phyloP scores from a whole-genome alignment of 2,888 invertebrate genomes.

The Stenotaenia linearis region DNA sequence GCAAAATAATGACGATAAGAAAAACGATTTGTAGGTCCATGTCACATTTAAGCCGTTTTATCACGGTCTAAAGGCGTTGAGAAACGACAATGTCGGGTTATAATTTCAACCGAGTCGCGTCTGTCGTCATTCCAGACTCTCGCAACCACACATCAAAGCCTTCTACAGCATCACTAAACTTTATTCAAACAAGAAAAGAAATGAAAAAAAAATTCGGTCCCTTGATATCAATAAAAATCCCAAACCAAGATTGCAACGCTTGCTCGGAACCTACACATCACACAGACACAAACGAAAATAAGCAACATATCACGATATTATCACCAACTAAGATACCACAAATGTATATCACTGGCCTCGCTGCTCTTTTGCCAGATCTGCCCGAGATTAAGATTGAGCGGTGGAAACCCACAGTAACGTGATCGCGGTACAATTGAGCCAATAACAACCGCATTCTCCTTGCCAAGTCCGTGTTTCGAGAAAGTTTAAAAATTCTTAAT shows the following conservation, averaged over 20 bases:
- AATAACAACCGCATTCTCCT: neutral
- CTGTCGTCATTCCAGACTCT: neutral
- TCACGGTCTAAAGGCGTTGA: neutral
- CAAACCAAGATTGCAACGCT: neutral
- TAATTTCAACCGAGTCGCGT: neutral
- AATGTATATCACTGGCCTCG: neutral
- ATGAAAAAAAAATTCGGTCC: neutral
- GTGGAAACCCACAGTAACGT: neutral
- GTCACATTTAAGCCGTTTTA: neutral
- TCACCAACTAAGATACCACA: neutral
- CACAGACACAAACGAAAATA: neutral
- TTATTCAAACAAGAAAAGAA: neutral
- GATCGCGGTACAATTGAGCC: neutral
- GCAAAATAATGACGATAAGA: neutral
- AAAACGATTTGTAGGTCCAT: neutral
- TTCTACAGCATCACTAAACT: neutral
- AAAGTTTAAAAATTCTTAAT: neutral
- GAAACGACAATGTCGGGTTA: neutral
- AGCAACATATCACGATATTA: neutral
- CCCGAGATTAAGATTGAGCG: neutral
- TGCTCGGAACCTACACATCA: neutral
- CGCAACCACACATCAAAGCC: neutral
- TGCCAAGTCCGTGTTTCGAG: neutral
- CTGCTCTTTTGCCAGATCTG: neutral
- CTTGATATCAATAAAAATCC: neutral